A percentile compares a stretch with the other conserved stretches of the same genome.
Conservation (phyloP, 2,113 vertebrate species). For the Otolemur garnettii region DNA sequence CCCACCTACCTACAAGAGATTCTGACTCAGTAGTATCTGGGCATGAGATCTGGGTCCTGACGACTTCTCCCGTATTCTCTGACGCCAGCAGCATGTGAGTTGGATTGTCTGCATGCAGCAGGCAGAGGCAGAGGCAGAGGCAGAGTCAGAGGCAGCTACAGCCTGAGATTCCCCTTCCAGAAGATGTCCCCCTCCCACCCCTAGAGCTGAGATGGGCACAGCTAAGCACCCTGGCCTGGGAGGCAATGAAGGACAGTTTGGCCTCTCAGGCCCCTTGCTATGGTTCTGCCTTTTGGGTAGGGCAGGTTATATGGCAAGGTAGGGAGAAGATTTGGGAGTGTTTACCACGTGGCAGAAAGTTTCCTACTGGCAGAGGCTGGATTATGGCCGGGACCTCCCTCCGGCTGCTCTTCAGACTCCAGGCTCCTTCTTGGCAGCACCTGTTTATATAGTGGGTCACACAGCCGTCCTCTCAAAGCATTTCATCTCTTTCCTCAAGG, state of each 20-base stretch:
- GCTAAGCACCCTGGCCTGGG: too few species aligned
- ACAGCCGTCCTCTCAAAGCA: neutral
- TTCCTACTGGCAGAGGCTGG: neutral
- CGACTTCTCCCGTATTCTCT: neutral
- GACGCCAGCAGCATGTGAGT: neutral
- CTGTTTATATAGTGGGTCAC: neutral
- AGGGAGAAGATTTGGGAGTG: neutral
- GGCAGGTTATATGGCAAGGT: neutral
- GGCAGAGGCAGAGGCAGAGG: neutral
- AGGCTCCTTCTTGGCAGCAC: neutral
- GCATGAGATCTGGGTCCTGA: neutral
- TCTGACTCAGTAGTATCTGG: neutral
- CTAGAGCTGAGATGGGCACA: neutral
- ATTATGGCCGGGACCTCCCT: neutral
- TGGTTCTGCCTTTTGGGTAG: neutral
- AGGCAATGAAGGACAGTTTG: neutral
- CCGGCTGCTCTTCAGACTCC: neutral
- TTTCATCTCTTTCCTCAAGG: neutral
- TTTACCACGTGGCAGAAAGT: too few species aligned
- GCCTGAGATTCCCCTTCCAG: too few species aligned
- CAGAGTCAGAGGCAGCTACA: neutral
- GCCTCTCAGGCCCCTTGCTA: neutral
- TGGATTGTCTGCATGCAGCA: neutral
- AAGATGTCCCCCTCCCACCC: too few species aligned
- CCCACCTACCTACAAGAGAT: neutral